Evolutionary conservation across 2,113 vertebrate species (phyloP).

Genomic region (Spermophilus dauricus): DNA sequence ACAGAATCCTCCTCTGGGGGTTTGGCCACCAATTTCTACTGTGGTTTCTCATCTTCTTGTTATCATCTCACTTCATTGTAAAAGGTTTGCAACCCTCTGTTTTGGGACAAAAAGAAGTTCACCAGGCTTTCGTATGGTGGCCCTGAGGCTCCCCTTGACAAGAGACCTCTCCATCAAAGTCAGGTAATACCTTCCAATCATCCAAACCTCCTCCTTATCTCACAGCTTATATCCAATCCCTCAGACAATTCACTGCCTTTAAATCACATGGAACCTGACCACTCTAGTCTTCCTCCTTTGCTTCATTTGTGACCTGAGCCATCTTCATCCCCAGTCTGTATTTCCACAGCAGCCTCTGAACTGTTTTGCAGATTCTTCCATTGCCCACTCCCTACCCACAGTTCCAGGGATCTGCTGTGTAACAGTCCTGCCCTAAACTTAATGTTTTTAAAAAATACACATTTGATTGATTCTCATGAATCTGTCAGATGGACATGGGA

Average conservation of each 20-base stretch:
- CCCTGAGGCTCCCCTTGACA: neutral
- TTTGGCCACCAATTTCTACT: neutral
- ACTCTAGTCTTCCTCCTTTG: neutral
- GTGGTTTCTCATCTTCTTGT: neutral
- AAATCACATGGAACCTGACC: neutral
- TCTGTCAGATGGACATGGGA: neutral
- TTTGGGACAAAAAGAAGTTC: neutral
- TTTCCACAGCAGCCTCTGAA: neutral
- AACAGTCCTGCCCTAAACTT: neutral
- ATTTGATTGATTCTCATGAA: neutral
- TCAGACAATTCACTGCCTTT: neutral
- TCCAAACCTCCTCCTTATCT: neutral
- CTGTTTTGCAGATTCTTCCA: neutral
- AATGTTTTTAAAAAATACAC: neutral
- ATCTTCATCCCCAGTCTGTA: neutral
- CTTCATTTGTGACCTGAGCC: neutral
- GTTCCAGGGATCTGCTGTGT: accelerated
- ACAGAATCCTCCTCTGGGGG: neutral
- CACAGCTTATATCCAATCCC: neutral
- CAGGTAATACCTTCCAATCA: too few relatives aligned
- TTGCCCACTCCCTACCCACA: neutral
- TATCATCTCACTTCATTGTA: neutral
- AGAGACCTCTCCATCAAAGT: neutral
- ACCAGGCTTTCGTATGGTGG: accelerated
- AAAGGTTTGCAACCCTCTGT: neutral